Evolutionary conservation across 2,113 vertebrate genomes (phyloP), one percentile per base, ranked within the genome.

Genomic region (Leucosticte australis): DNA sequence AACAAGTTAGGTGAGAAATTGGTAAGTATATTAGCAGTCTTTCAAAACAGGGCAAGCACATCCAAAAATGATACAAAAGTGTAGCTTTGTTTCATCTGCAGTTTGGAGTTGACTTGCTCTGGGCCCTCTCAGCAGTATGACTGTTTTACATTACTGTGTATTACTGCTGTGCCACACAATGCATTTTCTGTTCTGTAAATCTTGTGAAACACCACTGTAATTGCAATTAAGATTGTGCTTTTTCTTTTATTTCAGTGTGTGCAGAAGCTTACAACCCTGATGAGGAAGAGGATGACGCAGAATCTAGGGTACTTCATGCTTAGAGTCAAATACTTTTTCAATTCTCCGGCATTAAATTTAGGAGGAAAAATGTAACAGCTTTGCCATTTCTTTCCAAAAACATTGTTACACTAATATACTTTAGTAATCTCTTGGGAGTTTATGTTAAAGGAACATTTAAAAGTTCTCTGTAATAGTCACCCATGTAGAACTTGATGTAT

Each of bases 221-320:
- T 70, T 92, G 83, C 41, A 97, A 47, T 85, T 75, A 74, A 92
- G 59, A 60, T 85, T 80, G 21, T 83, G 16, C 33, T 91, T 96
- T 84, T 87, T 85, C 26, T 90, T 87, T 50, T 63, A 35, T 97
- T 98, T 80, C 94, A 99, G 99, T 99, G 37, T 99, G 99, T 98
- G 99, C 99, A 89, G 99, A 99, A 98, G 98, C 99, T 33, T 99
- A 99, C 96, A 99, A 99, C 97, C 99, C 99, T 49, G 99, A 99
- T 97, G 99, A 99, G 90, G 99, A 99, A 91, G 99, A 99, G 26
- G 99, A 99, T 5, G 99, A 99, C 24, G 97, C 98, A 91, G 99
- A 99, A 91, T 98, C 98, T 85, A 96, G 98, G 98, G 99, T 99
- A 98, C 97, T 97, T 97, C 89, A 84, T 65, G 56, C 50, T 93